Evolutionary conservation across 1,140 invertebrate species (phyloP), one percentile per base, ranked within the genome.

Genomic region (Drosophila ambigua): DNA sequence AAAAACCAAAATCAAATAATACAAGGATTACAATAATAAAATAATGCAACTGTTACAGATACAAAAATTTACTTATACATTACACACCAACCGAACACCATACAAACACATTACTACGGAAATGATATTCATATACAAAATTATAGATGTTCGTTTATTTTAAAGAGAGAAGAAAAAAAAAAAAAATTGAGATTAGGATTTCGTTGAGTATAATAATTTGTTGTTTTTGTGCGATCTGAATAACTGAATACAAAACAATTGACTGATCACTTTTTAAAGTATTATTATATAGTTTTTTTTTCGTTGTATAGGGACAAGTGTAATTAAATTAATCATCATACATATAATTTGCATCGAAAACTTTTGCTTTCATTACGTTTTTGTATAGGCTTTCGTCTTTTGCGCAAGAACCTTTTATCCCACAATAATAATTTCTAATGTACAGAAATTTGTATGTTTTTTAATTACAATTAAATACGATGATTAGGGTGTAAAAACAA

Each of bases 261-360:
- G 82, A 87, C 82, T 85, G 82, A 85, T 82, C 74, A 87, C 82
- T 82, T 85, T 85, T 81, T 76, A 85, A 85, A 85, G 82, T 85
- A 85, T 85, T 76, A 76, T 76, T 85, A 87, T 85, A 87, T 87
- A 82, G 72, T 85, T 84, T 85, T 75, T 23, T 43, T 69, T 73
- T 74, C 35, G 35, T 39, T 75, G 69, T 69, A 85, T 85, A 85
- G 79, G 73, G 71, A 67, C 77, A 81, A 77, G 48, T 81, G 79
- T 78, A 81, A 85, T 67, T 71, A 74, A 60, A 60, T 39, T 65
- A 60, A 69, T 53, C 48, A 35, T 39, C 8, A 39, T 39, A 13
- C 35, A 39, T 39, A 41, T 49, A 16, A 35, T 75, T 74, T 72
- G 48, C 46, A 39, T 53, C 46, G 35, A 13, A 39, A 49, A 68